Evolutionary conservation across 2,888 invertebrate genomes (phyloP).

Genomic region (Chrysopilus asiliformis): DNA sequence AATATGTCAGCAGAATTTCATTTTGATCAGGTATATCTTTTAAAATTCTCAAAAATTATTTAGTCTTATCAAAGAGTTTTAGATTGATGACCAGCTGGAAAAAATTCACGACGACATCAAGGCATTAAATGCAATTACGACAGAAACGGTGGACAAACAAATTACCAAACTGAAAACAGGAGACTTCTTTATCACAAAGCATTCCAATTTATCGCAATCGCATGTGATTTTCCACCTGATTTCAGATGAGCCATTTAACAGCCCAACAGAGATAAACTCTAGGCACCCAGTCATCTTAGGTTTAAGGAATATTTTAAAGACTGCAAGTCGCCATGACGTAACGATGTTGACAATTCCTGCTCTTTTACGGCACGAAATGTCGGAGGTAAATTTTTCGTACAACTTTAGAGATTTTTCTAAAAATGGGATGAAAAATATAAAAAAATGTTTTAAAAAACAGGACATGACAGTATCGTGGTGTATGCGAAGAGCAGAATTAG

Average conservation of each 20-base stretch:
- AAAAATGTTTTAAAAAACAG: no score
- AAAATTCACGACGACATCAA: constrained; percentile 46
- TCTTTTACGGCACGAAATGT: constrained; percentile 82
- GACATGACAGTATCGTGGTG: constrained; percentile 97
- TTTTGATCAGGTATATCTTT: constrained; percentile 42
- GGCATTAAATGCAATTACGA: constrained; percentile 23
- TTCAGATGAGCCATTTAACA: constrained; percentile 58
- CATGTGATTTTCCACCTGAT: constrained; percentile 95
- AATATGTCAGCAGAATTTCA: constrained; percentile 81
- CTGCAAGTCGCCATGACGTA: constrained; percentile 89
- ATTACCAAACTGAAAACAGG: constrained; percentile 54
- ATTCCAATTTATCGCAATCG: constrained; percentile 87
- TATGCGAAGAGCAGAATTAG: constrained; percentile 85
- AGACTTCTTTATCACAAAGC: constrained; percentile 74
- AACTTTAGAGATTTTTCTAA: no score
- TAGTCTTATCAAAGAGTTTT: constrained; percentile 3
- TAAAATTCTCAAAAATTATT: constrained; percentile 2
- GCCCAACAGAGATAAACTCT: constrained; percentile 78
- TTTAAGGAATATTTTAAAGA: constrained; percentile 84
- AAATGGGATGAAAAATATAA: constrained; percentile 1
- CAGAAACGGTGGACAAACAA: constrained; percentile 23
- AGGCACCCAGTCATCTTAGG: constrained; percentile 92
- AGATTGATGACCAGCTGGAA: constrained; percentile 74
- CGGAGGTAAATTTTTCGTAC: constrained; percentile 52
- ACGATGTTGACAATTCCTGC: constrained; percentile 88